Evolutionary conservation across 2,888 invertebrate species (phyloP).

Genomic region (Hymenopus coronatus): DNA sequence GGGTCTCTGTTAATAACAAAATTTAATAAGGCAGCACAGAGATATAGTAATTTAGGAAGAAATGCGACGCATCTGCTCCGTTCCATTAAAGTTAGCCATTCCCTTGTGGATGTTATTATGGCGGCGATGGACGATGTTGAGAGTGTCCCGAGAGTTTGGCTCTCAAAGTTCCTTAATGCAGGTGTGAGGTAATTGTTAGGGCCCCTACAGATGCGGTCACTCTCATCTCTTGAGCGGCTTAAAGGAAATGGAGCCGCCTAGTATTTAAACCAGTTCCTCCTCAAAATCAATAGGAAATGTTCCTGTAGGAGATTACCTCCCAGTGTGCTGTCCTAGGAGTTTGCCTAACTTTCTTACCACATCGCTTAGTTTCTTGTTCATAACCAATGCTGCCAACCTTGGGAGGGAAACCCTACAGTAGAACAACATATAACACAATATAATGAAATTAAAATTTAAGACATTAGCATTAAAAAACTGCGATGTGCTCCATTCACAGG

Average conservation of each 20-base stretch:
- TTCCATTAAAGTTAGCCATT: neutral
- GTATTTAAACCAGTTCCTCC: neutral
- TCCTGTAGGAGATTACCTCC: neutral
- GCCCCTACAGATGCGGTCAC: neutral
- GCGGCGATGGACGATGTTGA: neutral
- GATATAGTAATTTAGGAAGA: neutral
- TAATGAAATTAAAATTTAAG: no score
- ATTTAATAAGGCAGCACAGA: neutral
- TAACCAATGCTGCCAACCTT: no score
- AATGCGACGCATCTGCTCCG: neutral
- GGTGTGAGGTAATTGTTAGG: neutral
- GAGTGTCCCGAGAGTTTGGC: neutral
- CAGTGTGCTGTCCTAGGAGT: neutral
- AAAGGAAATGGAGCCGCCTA: neutral
- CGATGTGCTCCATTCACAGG: no score
- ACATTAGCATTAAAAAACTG: no score
- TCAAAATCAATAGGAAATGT: neutral
- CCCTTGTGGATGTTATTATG: neutral
- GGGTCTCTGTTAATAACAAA: no score
- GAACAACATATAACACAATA: no score
- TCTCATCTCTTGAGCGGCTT: neutral
- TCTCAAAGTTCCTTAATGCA: neutral
- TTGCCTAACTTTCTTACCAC: neutral
- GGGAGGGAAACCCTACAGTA: no score
- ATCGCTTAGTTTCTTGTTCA: neutral